A percentile compares a stretch with the other conserved stretches of the same genome.
These are phyloP conservation scores for Machimus atricapillus DNA, from an alignment of 2,888 invertebrate species.

Conservation along the genomic window DNA sequence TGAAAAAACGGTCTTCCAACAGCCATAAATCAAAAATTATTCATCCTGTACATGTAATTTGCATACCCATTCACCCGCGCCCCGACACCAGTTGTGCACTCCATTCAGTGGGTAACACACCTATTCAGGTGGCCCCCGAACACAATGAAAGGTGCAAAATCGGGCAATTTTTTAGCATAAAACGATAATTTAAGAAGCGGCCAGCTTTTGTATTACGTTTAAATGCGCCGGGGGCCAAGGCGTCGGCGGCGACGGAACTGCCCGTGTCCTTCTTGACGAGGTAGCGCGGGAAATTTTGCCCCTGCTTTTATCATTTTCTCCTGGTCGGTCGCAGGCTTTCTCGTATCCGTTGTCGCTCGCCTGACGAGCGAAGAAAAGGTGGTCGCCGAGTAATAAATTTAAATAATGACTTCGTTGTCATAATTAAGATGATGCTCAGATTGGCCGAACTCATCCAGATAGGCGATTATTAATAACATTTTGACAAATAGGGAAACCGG, in stretches of 20 bases:
- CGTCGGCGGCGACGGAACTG: not conserved
- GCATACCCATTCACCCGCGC: slow-evolving; percentile 36
- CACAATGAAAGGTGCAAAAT: slow-evolving; percentile 42
- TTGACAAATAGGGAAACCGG: not conserved
- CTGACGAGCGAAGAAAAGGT: slow-evolving; percentile 29
- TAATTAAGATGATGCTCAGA: slow-evolving; percentile 30
- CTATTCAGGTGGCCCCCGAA: not conserved
- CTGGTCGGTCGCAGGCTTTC: not conserved
- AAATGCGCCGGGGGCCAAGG: not conserved
- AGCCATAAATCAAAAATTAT: slow-evolving; percentile 48
- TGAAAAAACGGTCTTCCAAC: slow-evolving; percentile 40
- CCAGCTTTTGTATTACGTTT: slow-evolving; percentile 25
- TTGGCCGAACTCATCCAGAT: slow-evolving; percentile 17
- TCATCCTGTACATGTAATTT: slow-evolving; percentile 47
- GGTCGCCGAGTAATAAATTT: slow-evolving; percentile 35
- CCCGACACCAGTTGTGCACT: not conserved
- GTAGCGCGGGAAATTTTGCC: not conserved
- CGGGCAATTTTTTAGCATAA: slow-evolving; percentile 48
- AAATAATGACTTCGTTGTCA: slow-evolving; percentile 38
- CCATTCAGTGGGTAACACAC: not conserved
- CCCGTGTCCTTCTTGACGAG: not conserved
- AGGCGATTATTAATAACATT: slow-evolving; percentile 31
- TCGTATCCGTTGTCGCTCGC: not conserved
- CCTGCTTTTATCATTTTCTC: slow-evolving; percentile 14
- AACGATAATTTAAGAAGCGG: slow-evolving; percentile 45